Conservation (phyloP, 2,797 vertebrate species). For the Myotis findleyi region DNA sequence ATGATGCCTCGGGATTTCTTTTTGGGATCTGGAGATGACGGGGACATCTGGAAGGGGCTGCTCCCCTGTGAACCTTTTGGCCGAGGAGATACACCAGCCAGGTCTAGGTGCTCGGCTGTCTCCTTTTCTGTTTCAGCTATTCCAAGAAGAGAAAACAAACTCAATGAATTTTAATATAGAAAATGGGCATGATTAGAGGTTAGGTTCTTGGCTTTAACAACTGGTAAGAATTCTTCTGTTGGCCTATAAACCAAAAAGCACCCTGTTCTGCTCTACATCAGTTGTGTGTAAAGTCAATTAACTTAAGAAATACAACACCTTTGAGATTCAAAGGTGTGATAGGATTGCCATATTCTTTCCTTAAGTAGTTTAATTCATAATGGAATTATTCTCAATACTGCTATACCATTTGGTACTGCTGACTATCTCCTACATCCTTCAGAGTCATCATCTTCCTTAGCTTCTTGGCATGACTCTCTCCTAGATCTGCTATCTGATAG, state of each 20-base stretch:
- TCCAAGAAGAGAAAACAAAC: constrained; percentile 76
- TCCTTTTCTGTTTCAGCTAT: constrained; percentile 95
- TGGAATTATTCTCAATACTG: neutral
- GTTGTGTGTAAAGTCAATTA: neutral
- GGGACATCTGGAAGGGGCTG: constrained; percentile 87
- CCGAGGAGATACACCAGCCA: constrained; percentile 92
- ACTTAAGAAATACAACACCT: neutral
- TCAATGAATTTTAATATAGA: neutral
- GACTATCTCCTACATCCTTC: neutral
- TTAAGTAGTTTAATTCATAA: neutral
- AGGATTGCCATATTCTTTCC: neutral
- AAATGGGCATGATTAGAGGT: neutral
- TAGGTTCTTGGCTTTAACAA: constrained; percentile 6
- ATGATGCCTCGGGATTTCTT: constrained; percentile 98
- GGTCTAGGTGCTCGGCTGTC: constrained; percentile 94
- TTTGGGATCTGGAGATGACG: constrained; percentile 93
- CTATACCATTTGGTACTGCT: neutral
- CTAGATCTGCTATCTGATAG: neutral
- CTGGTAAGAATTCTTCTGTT: constrained; percentile 18
- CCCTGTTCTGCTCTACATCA: neutral
- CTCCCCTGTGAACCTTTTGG: constrained; percentile 90
- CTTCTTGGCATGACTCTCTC: neutral
- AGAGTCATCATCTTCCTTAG: neutral
- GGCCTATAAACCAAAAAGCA: constrained; percentile 27
- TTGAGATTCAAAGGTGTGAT: neutral